Conservation (phyloP, 2,797 vertebrate species). For the Dicrostonyx torquatus region DNA sequence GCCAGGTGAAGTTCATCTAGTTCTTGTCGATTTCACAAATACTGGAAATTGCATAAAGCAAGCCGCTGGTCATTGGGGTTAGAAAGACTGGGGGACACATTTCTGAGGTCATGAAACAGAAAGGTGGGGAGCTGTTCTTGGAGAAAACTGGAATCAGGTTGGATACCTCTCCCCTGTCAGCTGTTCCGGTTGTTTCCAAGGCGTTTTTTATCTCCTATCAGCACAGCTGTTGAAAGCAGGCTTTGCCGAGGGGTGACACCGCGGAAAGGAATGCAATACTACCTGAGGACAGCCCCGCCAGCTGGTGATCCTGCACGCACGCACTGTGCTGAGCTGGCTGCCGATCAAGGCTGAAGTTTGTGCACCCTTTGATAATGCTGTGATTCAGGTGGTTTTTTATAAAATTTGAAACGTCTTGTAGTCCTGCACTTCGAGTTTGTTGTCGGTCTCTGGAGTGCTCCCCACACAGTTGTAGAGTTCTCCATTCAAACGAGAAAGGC, state of each 20-base stretch:
- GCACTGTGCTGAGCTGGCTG: neutral
- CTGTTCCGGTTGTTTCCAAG: neutral
- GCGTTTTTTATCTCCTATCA: neutral
- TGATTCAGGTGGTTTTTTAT: neutral
- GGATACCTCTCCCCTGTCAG: no score
- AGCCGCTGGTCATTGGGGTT: neutral
- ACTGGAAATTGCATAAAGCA: neutral
- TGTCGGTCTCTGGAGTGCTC: neutral
- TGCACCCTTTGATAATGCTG: neutral
- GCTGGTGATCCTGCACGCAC: fast-evolving
- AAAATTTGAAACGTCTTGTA: neutral
- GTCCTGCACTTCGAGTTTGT: neutral
- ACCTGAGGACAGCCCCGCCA: neutral
- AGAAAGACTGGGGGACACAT: neutral
- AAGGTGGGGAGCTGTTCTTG: neutral
- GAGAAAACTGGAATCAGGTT: neutral
- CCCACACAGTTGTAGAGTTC: neutral
- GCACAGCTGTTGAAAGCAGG: neutral
- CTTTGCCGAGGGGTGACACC: neutral
- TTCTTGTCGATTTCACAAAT: neutral
- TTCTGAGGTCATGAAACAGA: neutral
- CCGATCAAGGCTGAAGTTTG: neutral
- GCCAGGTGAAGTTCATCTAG: neutral
- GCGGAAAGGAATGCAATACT: neutral
- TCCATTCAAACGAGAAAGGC: neutral